Percentiles rank a stretch among this genome's conserved stretches.
These are phyloP conservation scores for Eristalis pertinax DNA, from an alignment of 2,888 invertebrate genomes.

Conservation along the genomic window DNA sequence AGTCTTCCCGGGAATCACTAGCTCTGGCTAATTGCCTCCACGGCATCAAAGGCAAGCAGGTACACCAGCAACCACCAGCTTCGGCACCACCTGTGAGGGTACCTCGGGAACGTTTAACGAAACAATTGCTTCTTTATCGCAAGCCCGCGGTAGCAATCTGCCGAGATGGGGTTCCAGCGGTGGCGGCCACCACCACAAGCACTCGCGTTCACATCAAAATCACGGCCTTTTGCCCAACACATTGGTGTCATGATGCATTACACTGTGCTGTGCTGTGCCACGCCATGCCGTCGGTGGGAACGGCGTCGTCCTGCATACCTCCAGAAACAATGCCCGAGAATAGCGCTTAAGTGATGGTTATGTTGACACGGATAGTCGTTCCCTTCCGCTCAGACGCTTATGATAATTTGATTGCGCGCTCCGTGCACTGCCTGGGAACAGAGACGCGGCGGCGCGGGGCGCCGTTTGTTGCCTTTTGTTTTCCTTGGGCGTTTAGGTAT, in stretches of 20 bases:
- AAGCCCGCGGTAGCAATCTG: constrained; percentile 48
- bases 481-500: constrained; percentile 30
- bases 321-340: constrained; percentile 46
- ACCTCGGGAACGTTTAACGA: constrained; percentile 58
- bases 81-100: constrained; percentile 23
- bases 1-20: neutral
- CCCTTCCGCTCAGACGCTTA: constrained; percentile 35
- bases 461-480: constrained; percentile 22
- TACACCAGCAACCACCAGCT: neutral
- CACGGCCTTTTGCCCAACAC: constrained; percentile 28
- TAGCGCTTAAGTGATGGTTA: constrained; percentile 52
- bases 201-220: constrained; percentile 42
- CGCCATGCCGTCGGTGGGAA: constrained; percentile 37
- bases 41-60: constrained; percentile 32
- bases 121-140: constrained; percentile 68
- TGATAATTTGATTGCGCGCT: constrained; percentile 54
- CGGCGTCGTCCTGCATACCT: constrained; percentile 41
- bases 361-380: constrained; percentile 48
- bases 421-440: constrained; percentile 39
- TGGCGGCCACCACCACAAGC: constrained; percentile 7
- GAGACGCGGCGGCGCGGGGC: neutral
- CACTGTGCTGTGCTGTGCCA: neutral
- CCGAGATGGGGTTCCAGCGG: neutral
- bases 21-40: constrained; percentile 54
- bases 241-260: constrained; percentile 3